Evolutionary conservation across 1,140 invertebrate species (phyloP).

Genomic region (Cotesia vestalis): DNA sequence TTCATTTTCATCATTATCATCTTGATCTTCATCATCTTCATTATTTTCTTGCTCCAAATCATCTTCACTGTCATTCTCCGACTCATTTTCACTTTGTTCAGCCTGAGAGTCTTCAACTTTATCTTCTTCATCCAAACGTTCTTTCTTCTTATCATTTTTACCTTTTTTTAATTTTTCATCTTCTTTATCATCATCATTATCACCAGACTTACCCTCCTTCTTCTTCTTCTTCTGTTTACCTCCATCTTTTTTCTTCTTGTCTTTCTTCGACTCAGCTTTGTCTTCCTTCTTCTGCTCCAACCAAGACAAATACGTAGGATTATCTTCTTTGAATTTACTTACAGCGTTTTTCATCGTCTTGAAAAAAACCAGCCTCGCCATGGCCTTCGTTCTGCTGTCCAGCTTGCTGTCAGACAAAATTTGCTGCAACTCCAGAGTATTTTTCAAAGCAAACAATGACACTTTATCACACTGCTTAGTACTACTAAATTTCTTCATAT

Average conservation of each 20-base stretch:
- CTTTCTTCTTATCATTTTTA: too few species aligned
- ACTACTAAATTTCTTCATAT: slow-evolving; percentile 53
- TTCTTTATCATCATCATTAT: too few species aligned
- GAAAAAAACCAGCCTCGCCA: slow-evolving; percentile 47
- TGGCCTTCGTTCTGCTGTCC: slow-evolving; percentile 41
- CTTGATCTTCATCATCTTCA: slow-evolving; percentile 19
- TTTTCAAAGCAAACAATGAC: slow-evolving; percentile 53
- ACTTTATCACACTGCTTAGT: slow-evolving; percentile 47
- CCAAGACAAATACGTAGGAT: slow-evolving; percentile 50
- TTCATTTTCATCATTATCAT: slow-evolving; percentile 40
- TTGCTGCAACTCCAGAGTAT: slow-evolving; percentile 40
- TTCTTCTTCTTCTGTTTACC: too few species aligned
- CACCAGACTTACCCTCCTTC: too few species aligned
- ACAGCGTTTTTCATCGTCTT: slow-evolving; percentile 48
- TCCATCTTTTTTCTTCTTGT: too few species aligned
- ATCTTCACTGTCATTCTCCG: slow-evolving; percentile 22
- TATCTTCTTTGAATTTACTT: slow-evolving; percentile 52
- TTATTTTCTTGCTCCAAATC: slow-evolving; percentile 22
- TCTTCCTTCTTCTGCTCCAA: slow-evolving; percentile 41
- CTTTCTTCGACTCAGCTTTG: slow-evolving; percentile 36
- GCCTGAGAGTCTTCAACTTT: slow-evolving; percentile 13
- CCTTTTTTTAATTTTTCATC: too few species aligned
- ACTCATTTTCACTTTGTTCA: slow-evolving; percentile 29
- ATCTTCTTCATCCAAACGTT: background rate
- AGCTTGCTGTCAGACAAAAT: slow-evolving; percentile 45